phyloP scores from a whole-genome alignment of 2,113 vertebrate genomes.

The Cheirogaleus medius region DNA sequence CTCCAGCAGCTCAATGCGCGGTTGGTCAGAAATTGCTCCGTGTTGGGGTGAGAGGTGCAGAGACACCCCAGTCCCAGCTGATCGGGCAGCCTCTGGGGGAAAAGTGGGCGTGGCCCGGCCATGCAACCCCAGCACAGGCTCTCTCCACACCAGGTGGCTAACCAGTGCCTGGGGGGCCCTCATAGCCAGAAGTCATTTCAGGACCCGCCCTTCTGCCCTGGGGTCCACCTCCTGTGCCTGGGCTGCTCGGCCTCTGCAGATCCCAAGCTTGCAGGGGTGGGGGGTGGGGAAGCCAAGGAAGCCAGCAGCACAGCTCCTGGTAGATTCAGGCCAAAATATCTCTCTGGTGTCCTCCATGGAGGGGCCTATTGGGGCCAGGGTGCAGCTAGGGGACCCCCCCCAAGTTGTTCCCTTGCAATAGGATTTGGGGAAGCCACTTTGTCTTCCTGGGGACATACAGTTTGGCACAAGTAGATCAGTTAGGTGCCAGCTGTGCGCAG shows the following conservation, averaged over 20 bases:
- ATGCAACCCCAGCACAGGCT: accelerated
- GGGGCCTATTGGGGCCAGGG: not conserved
- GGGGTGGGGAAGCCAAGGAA: not conserved
- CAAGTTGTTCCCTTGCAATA: accelerated
- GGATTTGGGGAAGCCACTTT: accelerated
- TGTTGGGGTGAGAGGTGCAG: not conserved
- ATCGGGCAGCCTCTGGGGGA: accelerated
- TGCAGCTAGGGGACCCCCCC: too few relatives aligned
- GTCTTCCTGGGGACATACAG: not conserved
- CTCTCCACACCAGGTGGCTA: accelerated
- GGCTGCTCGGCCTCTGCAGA: too few relatives aligned
- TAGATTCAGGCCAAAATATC: not conserved
- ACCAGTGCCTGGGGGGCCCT: accelerated
- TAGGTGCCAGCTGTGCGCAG: too few relatives aligned
- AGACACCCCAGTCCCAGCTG: not conserved
- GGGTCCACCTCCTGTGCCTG: too few relatives aligned
- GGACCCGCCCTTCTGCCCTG: not conserved
- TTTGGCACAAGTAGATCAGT: not conserved
- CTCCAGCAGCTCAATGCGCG: not conserved
- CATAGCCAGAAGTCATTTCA: too few relatives aligned
- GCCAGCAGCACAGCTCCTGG: not conserved
- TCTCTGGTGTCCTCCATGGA: not conserved
- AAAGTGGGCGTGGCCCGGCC: not conserved
- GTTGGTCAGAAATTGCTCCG: not conserved
- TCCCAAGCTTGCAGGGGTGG: accelerated